Evolutionary conservation across 1,140 invertebrate genomes (phyloP), one percentile per base, ranked within the genome.

Genomic region (Neoseiulus cucumeris): DNA sequence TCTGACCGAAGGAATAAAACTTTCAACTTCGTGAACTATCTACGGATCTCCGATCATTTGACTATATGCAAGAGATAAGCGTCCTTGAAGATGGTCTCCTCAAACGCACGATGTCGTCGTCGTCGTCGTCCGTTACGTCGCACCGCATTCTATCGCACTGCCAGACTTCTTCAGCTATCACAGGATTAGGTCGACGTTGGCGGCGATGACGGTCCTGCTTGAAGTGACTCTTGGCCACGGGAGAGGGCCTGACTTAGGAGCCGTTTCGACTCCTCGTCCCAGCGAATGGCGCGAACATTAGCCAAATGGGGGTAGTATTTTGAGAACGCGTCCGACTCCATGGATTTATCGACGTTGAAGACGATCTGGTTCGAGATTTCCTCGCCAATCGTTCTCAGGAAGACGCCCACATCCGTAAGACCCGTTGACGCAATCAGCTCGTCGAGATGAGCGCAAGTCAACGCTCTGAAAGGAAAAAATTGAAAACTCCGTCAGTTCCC

Each of bases 361-460:
- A 59, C 51, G 51, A 59, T 59, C 22, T 59, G 51, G 25, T 59
- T 25, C 33, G 51, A 59, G 22, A 59, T 59, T 25, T 59, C 51
- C 2, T 59, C 51, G 22, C 51, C 51, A 33, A 59, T 59, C 33
- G 51, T 59, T 14, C 51, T 25, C 33, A 59, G 22, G 33, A 59
- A 59, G 51, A 59, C 51, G 22, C 51, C 51, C 17, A 59, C 51
- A 20, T 59, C 51, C 22, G 51, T 59, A 59, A 59, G 51, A 25
- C 51, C 51, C 25, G 51, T 59, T 17, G 51, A 59, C 14, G 51
- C 51, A 20, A 59, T 59, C 51, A 59, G 51, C 22, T 59, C 51
- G 33, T 59, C 51, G 51, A 59, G 51, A 33, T 59, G 51, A 25
- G 51, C 51, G 51, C 51, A 59, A 14, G 51, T 59, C 22, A 59